Base-by-base conservation (phyloP, 2,797 vertebrate species). In the Garrulus glandarius region DNA sequence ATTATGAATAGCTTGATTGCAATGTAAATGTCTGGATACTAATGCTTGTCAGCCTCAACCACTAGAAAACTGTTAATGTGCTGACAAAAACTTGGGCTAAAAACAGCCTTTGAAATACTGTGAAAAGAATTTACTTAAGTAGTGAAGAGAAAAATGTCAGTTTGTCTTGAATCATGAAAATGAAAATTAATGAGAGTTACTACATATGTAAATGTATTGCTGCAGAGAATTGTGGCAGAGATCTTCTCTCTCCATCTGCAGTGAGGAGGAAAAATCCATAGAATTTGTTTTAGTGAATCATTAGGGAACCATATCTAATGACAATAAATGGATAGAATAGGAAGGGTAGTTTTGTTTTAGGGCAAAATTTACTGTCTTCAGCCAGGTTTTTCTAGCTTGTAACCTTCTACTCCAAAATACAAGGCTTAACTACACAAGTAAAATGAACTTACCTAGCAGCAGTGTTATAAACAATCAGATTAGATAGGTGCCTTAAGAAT, bases 111-210 rank as follows among this genome's bases (percentile, higher is more conserved):
- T 94, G 95, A 96, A 96, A 93, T 57, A 34, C 6, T 37, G 53
- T 87, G 79, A 70, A 50, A 89, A 92, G 43, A 87, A 86, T 91
- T 82, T 87, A 84, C 50, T 95, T 50, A 77, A 88, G 60, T 68
- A 74, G 59, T 32, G 52, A 91, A 69, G 78, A 78, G 47, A 84
- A 59, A 92, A 93, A 84, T 80, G 84, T 79, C 84, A 92, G 67
- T 92, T 93, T 93, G 65, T 79, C 77, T 94, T 75, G 81, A 92
- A 68, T 93, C 19, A 30, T 26, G 60, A 56, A 89, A 85, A 92
- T 89, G 53, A 87, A 94, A 96, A 87, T 92, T 95, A 96, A 95
- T 92, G 72, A 84, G 84, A 43, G 43, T 61, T 78, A 50, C 39
- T 89, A 59, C 53, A 57, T 85, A 94, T 92, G 69, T 93, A 93